Conservation (phyloP, 2,888 invertebrate genomes). For the Heliconius charithonia region DNA sequence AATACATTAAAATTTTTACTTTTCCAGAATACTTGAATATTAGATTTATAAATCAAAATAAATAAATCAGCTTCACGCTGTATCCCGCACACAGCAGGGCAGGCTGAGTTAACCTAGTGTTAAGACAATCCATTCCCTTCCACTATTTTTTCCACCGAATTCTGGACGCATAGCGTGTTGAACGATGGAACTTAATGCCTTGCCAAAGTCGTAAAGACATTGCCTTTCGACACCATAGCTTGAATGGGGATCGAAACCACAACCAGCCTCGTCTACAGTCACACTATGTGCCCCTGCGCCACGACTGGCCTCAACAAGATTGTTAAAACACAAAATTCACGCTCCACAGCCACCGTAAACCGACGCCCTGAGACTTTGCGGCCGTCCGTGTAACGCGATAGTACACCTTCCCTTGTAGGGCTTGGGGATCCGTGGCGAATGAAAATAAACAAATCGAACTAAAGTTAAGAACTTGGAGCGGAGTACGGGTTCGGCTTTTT, state of each 20-base stretch:
- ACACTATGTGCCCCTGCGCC: no score
- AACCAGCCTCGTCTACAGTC: background rate
- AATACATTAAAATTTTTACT: no score
- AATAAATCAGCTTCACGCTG: background rate
- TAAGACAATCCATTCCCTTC: no score
- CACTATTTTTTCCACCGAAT: no score
- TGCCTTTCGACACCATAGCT: no score
- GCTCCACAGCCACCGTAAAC: slow-evolving; percentile 29
- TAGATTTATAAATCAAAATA: no score
- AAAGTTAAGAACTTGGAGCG: background rate
- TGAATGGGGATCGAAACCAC: background rate
- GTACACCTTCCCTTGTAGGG: slow-evolving; percentile 26
- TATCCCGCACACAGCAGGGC: background rate
- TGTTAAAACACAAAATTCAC: slow-evolving; percentile 21
- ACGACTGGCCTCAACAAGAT: background rate
- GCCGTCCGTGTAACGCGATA: slow-evolving; percentile 31
- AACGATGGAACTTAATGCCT: no score
- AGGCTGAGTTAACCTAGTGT: background rate
- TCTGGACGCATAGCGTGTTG: no score
- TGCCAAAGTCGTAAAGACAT: no score
- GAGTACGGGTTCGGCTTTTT: background rate
- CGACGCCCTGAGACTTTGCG: slow-evolving; percentile 32
- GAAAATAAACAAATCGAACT: slow-evolving; percentile 3
- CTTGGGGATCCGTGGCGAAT: slow-evolving; percentile 29
- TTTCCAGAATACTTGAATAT: no score